These are phyloP conservation scores for Podarcis lilfordi DNA, from an alignment of 2,797 vertebrate species.

Conservation along the genomic window DNA sequence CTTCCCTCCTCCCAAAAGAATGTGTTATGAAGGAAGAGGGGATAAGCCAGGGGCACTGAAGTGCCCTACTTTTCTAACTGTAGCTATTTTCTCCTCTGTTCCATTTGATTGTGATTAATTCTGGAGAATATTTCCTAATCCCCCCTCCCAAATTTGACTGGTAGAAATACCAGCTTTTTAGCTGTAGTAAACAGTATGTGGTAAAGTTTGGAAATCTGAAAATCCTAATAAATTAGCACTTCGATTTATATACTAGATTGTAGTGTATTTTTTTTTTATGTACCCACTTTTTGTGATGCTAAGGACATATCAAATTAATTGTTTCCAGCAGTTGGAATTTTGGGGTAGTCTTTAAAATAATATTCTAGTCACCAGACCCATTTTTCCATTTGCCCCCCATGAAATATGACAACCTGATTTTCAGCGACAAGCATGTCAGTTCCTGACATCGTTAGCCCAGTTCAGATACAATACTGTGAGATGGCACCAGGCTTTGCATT, in stretches of 20 bases:
- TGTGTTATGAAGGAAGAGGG: conserved; percentile 37
- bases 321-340: not conserved
- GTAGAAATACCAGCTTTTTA: not conserved
- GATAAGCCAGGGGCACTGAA: conserved; percentile 16
- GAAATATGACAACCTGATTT: not conserved
- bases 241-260: not conserved
- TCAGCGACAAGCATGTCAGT: not conserved
- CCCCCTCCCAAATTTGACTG: not conserved
- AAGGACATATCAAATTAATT: not conserved
- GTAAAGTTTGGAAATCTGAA: not conserved
- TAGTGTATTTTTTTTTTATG: not conserved
- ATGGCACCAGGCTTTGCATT: not conserved
- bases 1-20: not conserved
- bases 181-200: not conserved
- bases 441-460: not conserved
- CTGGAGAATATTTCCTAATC: not conserved
- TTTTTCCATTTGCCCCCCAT: not conserved
- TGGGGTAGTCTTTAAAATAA: not conserved
- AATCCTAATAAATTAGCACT: not conserved
- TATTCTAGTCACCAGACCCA: not conserved
- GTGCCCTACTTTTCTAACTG: conserved; percentile 22
- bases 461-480: not conserved
- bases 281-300: not conserved
- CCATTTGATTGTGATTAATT: conserved; percentile 22
- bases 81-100: conserved; percentile 8